Evolutionary conservation across 2,797 vertebrate genomes (phyloP), one percentile per base, ranked within the genome.

Genomic region (Syngnathus rostellatus): DNA sequence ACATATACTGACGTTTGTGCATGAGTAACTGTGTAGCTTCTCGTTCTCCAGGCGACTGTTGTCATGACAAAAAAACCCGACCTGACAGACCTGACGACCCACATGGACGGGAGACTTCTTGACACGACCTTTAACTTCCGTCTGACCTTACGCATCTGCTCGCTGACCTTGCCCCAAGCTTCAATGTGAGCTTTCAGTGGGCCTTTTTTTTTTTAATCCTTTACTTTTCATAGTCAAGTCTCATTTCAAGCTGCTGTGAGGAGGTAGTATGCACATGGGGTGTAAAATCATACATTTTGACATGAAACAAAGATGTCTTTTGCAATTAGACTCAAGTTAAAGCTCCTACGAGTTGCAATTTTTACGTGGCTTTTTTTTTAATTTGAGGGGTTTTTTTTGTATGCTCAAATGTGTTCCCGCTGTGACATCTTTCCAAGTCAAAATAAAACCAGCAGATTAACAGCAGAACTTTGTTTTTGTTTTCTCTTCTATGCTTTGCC

Each of bases 41-140:
- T 89, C 86, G 84, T 88, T 77, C 72, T 85, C 85, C 68, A 89
- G 88, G 88, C 78, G 83, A 88, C 86, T 87, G 81, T 85, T 88
- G 85, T 81, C 86, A 82, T 75, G 85, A 88, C 83, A 86, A 80
- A 84, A 74, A 83, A 86, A 88, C 80, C 83, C 80, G 85, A 89
- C 85, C 85, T 81, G 83, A 88, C 83, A 61, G 77, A 84, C 82
- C 70, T 19, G 19, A 41, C 62, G 40, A 63, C 43, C 43, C 10
- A 63, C 63, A 37, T 16, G 55, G 62, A 83, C 81, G 77, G 77
- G 50, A 89, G 84, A 88, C 85, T 81, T 83, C 81, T 83, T 87
- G 83, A 86, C 82, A 83, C 76, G 83, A 85, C 83, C 78, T 71
- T 76, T 68, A 58, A 53, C 46, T 39, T 43, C 65, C 60, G 65